Base-by-base conservation (phyloP, 1,140 invertebrate species). In the Atopsyche davidsoni region DNA sequence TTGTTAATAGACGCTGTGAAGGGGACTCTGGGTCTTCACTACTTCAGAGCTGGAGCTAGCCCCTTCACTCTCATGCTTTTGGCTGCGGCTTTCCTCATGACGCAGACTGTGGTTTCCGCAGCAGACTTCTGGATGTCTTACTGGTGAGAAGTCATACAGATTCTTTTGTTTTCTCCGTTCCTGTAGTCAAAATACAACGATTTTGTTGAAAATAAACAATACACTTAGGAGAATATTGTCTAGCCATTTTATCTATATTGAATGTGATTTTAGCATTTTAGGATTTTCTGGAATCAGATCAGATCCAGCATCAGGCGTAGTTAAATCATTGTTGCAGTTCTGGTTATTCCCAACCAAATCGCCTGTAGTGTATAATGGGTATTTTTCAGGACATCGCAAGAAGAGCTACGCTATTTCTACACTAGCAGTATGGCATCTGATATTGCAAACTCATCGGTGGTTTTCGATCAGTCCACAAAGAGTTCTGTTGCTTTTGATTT, bases 331-430 rank as follows among this genome's bases (percentile, higher is more conserved):
- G n/a, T n/a, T n/a, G n/a, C n/a, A n/a, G n/a, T n/a, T n/a, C n/a
- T n/a, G n/a, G n/a, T n/a, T n/a, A n/a, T n/a, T n/a, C n/a, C n/a
- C n/a, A n/a, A n/a, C n/a, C n/a, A n/a, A n/a, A n/a, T n/a, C n/a
- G n/a, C n/a, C n/a, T n/a, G n/a, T n/a, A n/a, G n/a, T n/a, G n/a
- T n/a, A n/a, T n/a, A n/a, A n/a, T n/a, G n/a, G n/a, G n/a, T n/a
- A n/a, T n/a, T 42, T 57, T 46, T 36, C 34, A 58, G 57, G 57
- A 51, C 53, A 10, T 40, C 57, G 2, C 57, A 58, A 58, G 57
- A 58, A 36, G 57, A 58, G 25, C 42, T 55, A 3, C 45, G 57
- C 4, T 22, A 22, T 16, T 40, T 46, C 25, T 56, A 51, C 38
- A n/a, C n/a, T n/a, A 18, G 34, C 1, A 10, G n/a, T 23, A 16